A percentile compares a stretch with the other conserved stretches of the same genome.
phyloP scores from a whole-genome alignment of 2,888 invertebrate genomes.

The Cremastinae sp. region DNA sequence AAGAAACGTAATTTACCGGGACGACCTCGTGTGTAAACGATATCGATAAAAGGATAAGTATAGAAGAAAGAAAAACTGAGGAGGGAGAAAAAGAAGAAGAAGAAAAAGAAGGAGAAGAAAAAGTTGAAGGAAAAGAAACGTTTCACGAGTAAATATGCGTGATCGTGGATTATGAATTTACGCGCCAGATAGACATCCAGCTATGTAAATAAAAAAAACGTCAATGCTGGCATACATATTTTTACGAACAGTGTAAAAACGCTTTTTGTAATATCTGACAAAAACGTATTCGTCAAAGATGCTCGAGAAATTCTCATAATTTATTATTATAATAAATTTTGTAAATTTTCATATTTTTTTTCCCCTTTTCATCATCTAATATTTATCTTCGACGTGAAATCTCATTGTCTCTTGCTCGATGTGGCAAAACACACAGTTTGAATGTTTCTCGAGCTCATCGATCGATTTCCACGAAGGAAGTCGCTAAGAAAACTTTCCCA shows the following conservation, averaged over 20 bases:
- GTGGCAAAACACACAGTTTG: too few relatives aligned
- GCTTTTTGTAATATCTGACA: background rate
- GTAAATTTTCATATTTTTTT: background rate
- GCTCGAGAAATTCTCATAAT: too few relatives aligned
- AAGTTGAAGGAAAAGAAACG: conserved; percentile 14
- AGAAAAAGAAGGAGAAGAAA: too few relatives aligned
- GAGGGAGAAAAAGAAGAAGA: background rate
- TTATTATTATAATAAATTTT: background rate
- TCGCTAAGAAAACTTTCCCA: too few relatives aligned
- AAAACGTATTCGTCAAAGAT: too few relatives aligned
- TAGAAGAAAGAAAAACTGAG: background rate
- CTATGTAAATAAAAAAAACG: background rate
- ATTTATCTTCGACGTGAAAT: too few relatives aligned
- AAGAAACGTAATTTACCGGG: conserved; percentile 8
- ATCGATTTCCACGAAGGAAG: too few relatives aligned
- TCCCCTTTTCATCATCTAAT: too few relatives aligned
- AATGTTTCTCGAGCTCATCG: too few relatives aligned
- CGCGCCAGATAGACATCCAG: background rate
- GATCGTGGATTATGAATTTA: conserved; percentile 3
- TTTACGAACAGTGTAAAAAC: background rate
- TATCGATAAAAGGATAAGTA: conserved; percentile 21
- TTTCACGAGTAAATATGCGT: conserved; percentile 11
- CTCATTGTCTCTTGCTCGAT: too few relatives aligned
- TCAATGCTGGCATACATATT: background rate
- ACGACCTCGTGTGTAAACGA: conserved; percentile 7